Base-by-base conservation (phyloP, 30 jellyfish, hydroid and myxozoan genomes). In the Chrysaora quinquecirrha region DNA sequence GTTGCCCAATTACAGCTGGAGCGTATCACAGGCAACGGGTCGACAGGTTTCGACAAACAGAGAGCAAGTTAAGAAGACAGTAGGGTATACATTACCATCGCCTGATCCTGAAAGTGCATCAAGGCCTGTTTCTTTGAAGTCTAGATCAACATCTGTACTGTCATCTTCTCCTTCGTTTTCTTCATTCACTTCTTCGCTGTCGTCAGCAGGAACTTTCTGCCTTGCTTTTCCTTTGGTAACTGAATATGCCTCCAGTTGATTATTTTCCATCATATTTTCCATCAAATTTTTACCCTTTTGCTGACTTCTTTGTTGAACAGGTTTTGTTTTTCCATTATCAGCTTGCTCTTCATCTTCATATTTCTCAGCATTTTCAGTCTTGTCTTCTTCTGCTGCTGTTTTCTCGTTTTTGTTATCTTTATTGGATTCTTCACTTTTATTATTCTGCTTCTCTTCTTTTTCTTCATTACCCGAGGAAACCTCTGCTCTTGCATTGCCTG, bases 101-200 rank as follows among this genome's bases (percentile, higher is more conserved):
- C 94, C 94, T 0, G 94, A 83, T 52, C 94, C 94, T 0, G 94
- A 83, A 24, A 83, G 56, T 21, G 30, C 69, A 46, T 83, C 87
- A 0, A 83, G 28, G 11, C 94, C 87, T 56, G 84, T 56, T 25
- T 63, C 87, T 30, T 70, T 83, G 29, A 62, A 25, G 50, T 72
- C 82, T n/a, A 62, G 74, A 22, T 83, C 94, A 25, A 78, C 71
- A 29, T 78, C 66, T 11, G 84, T 83, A 18, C 67, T 75, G 16
- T 71, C 94, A 20, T 83, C 94, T 38, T 83, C 94, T 0, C 52
- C 75, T 1, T 71, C 94, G 1, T 46, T 64, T 43, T 38, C 75
- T 23, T 24, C 93, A 33, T 71, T 64, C 21, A 7, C 72, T 12
- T 27, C 78, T 48, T 83, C 76, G 22, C 49, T 78, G 73, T 46